Percentiles rank a stretch among this genome's conserved stretches.
Evolutionary conservation across 2,888 invertebrate species (phyloP).

Genomic region (Drosophila nr. perissopoda): DNA sequence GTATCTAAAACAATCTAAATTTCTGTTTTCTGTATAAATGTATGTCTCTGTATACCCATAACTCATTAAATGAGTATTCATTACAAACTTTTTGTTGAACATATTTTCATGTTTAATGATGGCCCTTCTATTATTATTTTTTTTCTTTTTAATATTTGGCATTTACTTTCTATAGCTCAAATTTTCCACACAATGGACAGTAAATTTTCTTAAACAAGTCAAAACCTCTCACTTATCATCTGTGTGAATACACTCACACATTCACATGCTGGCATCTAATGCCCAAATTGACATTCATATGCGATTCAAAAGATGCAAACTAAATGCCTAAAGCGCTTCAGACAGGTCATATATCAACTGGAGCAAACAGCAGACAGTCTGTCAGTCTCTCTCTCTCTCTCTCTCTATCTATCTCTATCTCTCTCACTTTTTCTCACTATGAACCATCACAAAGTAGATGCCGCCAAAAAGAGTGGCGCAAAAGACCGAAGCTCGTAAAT

Average conservation of each 20-base stretch:
- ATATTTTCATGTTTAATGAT: neutral
- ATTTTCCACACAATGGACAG: conserved; percentile 17
- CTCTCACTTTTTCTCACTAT: neutral
- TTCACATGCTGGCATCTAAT: conserved; percentile 12
- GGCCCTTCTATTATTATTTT: conserved; percentile 2
- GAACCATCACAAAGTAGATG: conserved; percentile 26
- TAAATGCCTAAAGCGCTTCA: conserved; percentile 44
- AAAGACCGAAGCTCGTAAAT: conserved; percentile 65
- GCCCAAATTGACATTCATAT: conserved; percentile 58
- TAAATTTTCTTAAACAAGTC: conserved; percentile 14
- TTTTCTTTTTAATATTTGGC: neutral
- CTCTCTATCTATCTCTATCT: neutral
- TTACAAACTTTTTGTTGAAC: neutral
- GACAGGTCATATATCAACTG: conserved; percentile 62
- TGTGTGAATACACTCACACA: conserved; percentile 5
- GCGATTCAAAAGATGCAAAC: conserved; percentile 55
- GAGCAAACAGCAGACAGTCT: conserved; percentile 38
- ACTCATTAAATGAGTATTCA: neutral
- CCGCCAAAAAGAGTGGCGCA: conserved; percentile 43
- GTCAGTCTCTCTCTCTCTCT: conserved; percentile 19
- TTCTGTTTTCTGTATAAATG: neutral
- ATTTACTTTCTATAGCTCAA: neutral
- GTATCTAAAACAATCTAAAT: neutral
- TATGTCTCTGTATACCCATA: neutral
- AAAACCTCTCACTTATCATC: conserved; percentile 9